Conservation (phyloP, 2,797 vertebrate genomes). For the Bradypus variegatus region DNA sequence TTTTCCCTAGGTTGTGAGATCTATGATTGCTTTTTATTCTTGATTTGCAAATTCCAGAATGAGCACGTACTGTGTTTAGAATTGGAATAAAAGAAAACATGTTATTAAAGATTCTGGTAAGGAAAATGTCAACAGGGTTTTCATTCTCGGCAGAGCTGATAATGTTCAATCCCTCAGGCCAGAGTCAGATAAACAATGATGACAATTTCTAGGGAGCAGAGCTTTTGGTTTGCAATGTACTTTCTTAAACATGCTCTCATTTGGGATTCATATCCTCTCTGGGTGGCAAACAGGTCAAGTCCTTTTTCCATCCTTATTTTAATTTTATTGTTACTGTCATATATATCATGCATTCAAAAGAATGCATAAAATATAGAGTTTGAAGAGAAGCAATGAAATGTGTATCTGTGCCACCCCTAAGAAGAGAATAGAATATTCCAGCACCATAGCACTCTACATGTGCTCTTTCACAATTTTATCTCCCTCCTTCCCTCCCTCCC, state of each 20-base stretch:
- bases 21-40: background rate
- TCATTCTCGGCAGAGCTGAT: background rate
- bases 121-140: background rate
- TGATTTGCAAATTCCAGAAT: background rate
- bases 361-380: background rate
- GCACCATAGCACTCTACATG: background rate
- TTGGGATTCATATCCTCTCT: background rate
- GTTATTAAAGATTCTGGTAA: background rate
- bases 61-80: background rate
- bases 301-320: background rate
- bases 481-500: background rate
- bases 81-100: background rate
- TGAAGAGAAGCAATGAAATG: background rate
- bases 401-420: fast-evolving
- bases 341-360: background rate
- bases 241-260: fast-evolving
- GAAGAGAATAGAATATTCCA: background rate
- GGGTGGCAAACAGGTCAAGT: fast-evolving
- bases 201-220: fast-evolving
- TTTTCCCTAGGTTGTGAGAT: background rate
- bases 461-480: background rate
- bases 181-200: fast-evolving
- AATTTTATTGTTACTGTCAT: background rate
- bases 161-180: fast-evolving
- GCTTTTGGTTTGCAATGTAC: fast-evolving